Base-by-base conservation (phyloP, 2,797 vertebrate species). In the Capromys pilorides region DNA sequence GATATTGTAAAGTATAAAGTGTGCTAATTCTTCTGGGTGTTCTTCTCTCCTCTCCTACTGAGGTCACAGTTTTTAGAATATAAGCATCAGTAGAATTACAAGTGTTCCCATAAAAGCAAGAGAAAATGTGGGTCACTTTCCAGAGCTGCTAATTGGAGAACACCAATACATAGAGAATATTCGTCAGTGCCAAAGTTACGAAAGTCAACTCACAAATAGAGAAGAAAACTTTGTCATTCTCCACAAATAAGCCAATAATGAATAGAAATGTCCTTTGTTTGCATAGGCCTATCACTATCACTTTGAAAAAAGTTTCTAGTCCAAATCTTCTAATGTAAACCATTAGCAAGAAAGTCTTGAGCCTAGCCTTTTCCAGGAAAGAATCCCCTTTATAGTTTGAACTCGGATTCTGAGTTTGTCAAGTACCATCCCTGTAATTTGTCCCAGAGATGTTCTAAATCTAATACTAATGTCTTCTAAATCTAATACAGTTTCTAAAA, bases 401-500 rank as follows among this genome's bases (percentile, higher is more conserved):
- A 67, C 36, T 86, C 78, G 49, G 31, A 78, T 90, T 87, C 36
- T 64, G 33, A 85, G 22, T 84, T 86, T 75, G 73, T 61, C 71
- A 78, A 22, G 28, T 4, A 75, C 6, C 10, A 33, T 54, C 22
- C 45, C 49, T 75, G 33, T 14, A 13, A 54, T 41, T 41, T 22
- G 64, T 14, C 4, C n/a, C 16, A 31, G 62, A 87, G 21, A 88
- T 39, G 11, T 86, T 84, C 78, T 88, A 83, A 90, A 31, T 64
- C 14, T 80, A 61, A 31, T 82, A 62, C 64, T 91, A 57, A 57
- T 57, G 54, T 39, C 6, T 86, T 84, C 81, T 88, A 80, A 91
- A 31, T 64, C 19, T 80, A 54, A 31, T 78, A 59, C 89, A 45
- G 66, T 73, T 96, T 96, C 82, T 93, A 71, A 81, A 86, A 54